A percentile compares a stretch with the other conserved stretches of the same genome.
phyloP scores from a whole-genome alignment of 2,888 invertebrate genomes.

The Cabera pusaria region DNA sequence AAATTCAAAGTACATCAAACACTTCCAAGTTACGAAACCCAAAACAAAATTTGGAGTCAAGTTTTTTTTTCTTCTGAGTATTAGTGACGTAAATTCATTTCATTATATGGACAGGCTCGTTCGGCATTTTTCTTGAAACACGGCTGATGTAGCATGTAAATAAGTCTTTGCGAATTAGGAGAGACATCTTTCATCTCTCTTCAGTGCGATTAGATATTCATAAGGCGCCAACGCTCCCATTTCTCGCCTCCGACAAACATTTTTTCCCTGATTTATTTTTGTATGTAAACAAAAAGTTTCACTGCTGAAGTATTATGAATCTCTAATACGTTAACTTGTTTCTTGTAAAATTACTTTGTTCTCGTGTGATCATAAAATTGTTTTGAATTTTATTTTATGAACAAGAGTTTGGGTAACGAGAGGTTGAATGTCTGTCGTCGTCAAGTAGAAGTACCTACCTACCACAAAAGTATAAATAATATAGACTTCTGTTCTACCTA shows the following conservation, averaged over 20 bases:
- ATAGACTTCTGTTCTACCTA: no score
- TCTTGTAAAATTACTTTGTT: conserved; percentile 37
- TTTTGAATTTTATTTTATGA: conserved; percentile 30
- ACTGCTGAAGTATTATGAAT: conserved; percentile 57
- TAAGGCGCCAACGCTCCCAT: conserved; percentile 53
- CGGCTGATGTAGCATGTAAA: conserved; percentile 54
- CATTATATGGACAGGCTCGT: conserved; percentile 21
- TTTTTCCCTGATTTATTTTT: conserved; percentile 56
- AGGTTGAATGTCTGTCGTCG: conserved; percentile 5
- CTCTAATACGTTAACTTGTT: conserved; percentile 46
- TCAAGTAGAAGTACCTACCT: no score
- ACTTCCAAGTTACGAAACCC: conserved; percentile 2
- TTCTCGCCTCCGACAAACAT: conserved; percentile 42
- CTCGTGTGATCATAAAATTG: conserved; percentile 29
- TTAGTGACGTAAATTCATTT: conserved; percentile 26
- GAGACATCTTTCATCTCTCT: conserved; percentile 68
- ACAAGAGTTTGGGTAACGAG: conserved; percentile 15
- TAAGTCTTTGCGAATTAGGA: conserved; percentile 66
- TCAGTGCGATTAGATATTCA: conserved; percentile 72
- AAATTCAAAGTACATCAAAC: conserved; percentile 8
- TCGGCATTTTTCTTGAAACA: conserved; percentile 40
- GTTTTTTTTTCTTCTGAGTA: conserved; percentile 7
- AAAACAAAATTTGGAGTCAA: conserved; percentile 1
- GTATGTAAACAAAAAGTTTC: conserved; percentile 69
- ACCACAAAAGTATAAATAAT: no score